These are phyloP conservation scores for Scopus umbretta DNA, from an alignment of 2,113 vertebrate species.

Conservation along the genomic window DNA sequence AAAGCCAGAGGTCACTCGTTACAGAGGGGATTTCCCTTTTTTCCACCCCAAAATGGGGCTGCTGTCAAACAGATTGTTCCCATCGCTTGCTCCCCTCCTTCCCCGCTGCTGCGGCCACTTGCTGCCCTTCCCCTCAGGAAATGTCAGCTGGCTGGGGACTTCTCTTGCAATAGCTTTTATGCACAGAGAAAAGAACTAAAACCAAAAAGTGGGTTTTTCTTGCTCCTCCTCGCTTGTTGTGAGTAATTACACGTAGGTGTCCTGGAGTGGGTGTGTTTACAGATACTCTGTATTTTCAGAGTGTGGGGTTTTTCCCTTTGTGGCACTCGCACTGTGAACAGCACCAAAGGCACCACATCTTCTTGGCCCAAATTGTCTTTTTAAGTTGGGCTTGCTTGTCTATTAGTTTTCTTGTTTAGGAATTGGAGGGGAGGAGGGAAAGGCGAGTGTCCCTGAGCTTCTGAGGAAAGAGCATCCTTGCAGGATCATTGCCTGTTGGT, in stretches of 20 bases:
- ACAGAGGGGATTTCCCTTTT: neutral
- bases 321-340: neutral
- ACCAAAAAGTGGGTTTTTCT: neutral
- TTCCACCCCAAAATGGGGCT: neutral
- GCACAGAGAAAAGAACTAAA: neutral
- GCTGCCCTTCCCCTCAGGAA: neutral
- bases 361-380: neutral
- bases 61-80: neutral
- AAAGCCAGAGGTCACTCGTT: neutral
- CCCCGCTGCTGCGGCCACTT: accelerated
- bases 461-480: neutral
- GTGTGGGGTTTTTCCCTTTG: neutral
- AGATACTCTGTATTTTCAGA: neutral
- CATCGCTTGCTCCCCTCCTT: neutral
- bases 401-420: neutral
- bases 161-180: neutral
- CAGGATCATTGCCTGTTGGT: accelerated
- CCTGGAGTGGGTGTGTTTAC: neutral
- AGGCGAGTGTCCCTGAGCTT: accelerated
- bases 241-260: neutral
- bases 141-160: accelerated
- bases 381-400: neutral
- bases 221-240: neutral
- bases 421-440: neutral
- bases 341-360: neutral